Base-by-base conservation (phyloP, 1,140 invertebrate species). In the Ericerus pela region DNA sequence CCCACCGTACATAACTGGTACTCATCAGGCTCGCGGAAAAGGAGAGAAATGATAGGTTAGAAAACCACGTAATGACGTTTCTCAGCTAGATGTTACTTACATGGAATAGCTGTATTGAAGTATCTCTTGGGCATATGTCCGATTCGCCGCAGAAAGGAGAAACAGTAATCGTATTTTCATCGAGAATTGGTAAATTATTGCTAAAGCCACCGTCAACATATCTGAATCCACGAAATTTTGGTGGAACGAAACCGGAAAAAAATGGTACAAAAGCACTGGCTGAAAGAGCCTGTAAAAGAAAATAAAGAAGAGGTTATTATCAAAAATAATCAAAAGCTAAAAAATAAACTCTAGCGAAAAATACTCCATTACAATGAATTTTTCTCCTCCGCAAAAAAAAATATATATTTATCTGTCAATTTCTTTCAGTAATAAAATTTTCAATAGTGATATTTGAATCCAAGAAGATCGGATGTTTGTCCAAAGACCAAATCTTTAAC, bases 181-280 rank as follows among this genome's bases (percentile, higher is more conserved):
- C 90, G 12, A 96, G 68, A 1, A 86, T 82, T 1, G 94, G 93
- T 61, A 97, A 73, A 75, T 99, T 99, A 63, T 98, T 86, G 55
- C 88, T 94, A 64, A 96, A 88, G 5, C 93, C 93, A 27, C 96
- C 96, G 69, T 99, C 96, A 77, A 97, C 91, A 67, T 96, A 97
- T 24, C 88, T 74, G 31, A 85, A 81, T 20, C 92, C 93, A 64
- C 84, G 82, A 69, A 92, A 95, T 56, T 77, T 77, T 1, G 94
- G 94, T 41, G 92, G 92, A 24, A 92, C 67, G 52, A 93, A 70
- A 5, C 96, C 96, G n/a, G 90, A 96, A 68, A 96, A 98, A 20
- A 94, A 74, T 28, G 96, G 96, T 59, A 99, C 89, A 69, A 96
- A 97, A 55, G 92, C 86, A 62, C 88, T 92, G 58, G 92, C 95